Base-by-base conservation (phyloP, 2,888 invertebrate genomes). In the Plebejus argus region DNA sequence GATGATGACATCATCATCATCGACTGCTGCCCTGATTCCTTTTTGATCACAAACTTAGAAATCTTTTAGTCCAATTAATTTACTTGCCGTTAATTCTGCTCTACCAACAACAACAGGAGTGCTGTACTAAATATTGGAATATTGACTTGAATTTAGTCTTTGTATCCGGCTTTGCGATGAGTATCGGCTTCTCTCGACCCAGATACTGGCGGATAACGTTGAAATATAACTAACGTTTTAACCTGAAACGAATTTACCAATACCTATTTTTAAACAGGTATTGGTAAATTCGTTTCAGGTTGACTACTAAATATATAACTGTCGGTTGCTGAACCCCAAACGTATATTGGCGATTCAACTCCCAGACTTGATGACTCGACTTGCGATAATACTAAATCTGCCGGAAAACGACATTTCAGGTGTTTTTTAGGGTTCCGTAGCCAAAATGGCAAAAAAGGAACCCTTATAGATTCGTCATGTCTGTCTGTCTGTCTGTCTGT, bases 161-260 rank as follows among this genome's bases (percentile, higher is more conserved):
- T 61, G 61, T 61, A 23, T 61, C 23, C 61, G 12, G 23, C 61
- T 61, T 61, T 61, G 61, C 61, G 23, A 61, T 61, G 61, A 61
- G 23, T 61, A 61, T 61, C 4, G 61, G 23, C 8, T 61, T 61
- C 61, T 61, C 61, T 61, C 61, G 12, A 4, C 61, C 61, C 61
- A 61, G 20, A 61, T 23, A 23, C 12, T 23, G 23, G 7, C 20
- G 61, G 23, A 20, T 61, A 23, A 20, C 12, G 23, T 61, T 61
- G 12, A 61, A 61, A 23, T 61, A 23, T 23, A 61, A 58, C 2
- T 20, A 20, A 61, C 10, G 12, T 12, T 23, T 23, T 12, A 23
- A 61, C 61, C 23, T 61, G 3, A 23, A 61, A 12, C 61, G 10
- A 20, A 61, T 12, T 61, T 4, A 23, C 12, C 10, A 61, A 23